Conservation (phyloP, 2,797 vertebrate species). For the Lutjanus campechanus region DNA sequence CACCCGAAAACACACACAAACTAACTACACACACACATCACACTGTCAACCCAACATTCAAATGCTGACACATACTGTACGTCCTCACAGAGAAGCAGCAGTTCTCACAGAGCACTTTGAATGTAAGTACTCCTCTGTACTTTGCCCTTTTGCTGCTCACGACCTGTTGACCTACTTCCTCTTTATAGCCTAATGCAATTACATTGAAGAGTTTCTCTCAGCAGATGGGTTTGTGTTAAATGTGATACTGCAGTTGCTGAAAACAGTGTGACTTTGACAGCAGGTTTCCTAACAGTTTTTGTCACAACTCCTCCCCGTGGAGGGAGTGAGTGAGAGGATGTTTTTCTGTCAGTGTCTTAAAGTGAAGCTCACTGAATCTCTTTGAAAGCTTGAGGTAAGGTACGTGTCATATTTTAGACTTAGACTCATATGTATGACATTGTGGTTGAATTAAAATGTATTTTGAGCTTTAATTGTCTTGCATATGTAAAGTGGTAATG, state of each 20-base stretch:
- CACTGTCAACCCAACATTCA: conserved; percentile 56
- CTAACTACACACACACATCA: conserved; percentile 45
- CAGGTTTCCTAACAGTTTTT: conserved; percentile 25
- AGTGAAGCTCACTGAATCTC: not conserved
- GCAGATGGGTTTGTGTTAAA: not conserved
- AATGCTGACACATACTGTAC: conserved; percentile 58
- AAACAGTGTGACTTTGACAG: conserved; percentile 15
- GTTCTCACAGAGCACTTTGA: conserved; percentile 41
- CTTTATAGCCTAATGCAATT: not conserved
- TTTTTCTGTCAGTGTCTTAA: not conserved
- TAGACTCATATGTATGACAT: not conserved
- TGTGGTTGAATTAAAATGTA: not conserved
- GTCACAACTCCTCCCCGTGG: not conserved
- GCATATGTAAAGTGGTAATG: not conserved
- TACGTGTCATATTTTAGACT: conserved; percentile 7
- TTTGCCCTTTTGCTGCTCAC: conserved; percentile 18
- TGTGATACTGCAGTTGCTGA: conserved; percentile 17
- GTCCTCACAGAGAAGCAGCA: conserved; percentile 51
- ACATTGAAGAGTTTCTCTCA: not conserved
- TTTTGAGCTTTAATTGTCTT: not conserved
- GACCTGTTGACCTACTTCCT: not conserved
- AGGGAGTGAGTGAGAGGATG: not conserved
- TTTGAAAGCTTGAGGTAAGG: not conserved
- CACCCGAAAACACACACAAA: conserved; percentile 49
- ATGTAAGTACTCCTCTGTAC: conserved; percentile 74